These are phyloP conservation scores for Diacarnus erythraeanus DNA, from an alignment of 37 sponge, comb jelly and placozoan genomes.

Conservation along the genomic window DNA sequence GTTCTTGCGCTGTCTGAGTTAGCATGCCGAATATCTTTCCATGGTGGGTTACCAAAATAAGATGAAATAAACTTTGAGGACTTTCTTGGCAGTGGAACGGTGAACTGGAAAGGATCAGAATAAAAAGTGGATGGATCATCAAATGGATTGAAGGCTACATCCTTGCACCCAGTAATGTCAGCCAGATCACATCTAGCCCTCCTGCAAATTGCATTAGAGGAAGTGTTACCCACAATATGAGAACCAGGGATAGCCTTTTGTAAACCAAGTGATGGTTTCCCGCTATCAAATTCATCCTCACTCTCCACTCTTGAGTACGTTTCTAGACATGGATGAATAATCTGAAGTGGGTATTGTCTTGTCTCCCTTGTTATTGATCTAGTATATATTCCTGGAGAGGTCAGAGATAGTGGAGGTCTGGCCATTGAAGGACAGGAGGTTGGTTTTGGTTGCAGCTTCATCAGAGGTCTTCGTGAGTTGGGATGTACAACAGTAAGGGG, in stretches of 20 bases:
- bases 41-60: neutral
- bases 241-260: neutral
- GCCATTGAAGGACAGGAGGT: too few relatives aligned
- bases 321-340: too few relatives aligned
- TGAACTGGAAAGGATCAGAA: slow-evolving; percentile 24
- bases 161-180: neutral
- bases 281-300: neutral
- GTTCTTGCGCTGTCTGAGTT: too few relatives aligned
- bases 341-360: too few relatives aligned
- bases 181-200: neutral
- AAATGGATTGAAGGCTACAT: neutral
- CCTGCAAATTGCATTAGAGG: too few relatives aligned
- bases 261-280: neutral
- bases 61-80: neutral
- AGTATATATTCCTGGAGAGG: too few relatives aligned
- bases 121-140: neutral
- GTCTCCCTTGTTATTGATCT: too few relatives aligned
- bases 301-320: neutral
- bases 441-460: too few relatives aligned
- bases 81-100: slow-evolving; percentile 2
- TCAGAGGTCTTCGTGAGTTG: too few relatives aligned
- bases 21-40: neutral
- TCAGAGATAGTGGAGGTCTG: too few relatives aligned
- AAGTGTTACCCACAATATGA: neutral
- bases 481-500: too few relatives aligned